Evolutionary conservation across 2,113 vertebrate genomes (phyloP), one percentile per base, ranked within the genome.

Genomic region (Corydoras sp.): DNA sequence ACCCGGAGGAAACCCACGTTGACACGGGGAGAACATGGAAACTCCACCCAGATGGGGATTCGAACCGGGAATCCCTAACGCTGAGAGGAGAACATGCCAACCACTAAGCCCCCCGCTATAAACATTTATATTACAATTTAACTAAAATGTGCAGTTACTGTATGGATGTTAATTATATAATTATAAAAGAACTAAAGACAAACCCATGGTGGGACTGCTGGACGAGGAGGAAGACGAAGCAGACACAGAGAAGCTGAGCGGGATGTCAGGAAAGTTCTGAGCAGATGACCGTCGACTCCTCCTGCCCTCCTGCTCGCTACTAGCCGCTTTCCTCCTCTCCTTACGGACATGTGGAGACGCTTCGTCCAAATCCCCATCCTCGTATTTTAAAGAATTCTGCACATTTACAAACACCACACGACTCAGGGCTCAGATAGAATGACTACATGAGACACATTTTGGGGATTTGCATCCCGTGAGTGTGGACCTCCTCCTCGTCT

Each of bases 361-460:
- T 71, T 95, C 93, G 0, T 94, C 93, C 0, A 78, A 9, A 1
- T 92, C 85, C 0, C 78, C 95, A 0, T 99, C 96, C 81, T 98
- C 96, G 0, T 90, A 72, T 62, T 82, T 88, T 66, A 99, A 88
- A 49, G 94, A 82, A 0, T 81, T 91, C 96, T 98, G 30, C 29
- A 65, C 8, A 73, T 64, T 15, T 32, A 18, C 30, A 50, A 35
- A 54, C 14, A 35, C 12, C 14, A 35, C 12, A 58, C 9, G 9
- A 12, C 50, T 54, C 29, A 24, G 5, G 31, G 31, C 13, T 15
- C 18, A 32, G 2, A 7, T 31, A 53, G 3, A 53, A 30, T 24
- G 24, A 9, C 1, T 53, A 30, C 15, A 10, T 15, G 35, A 2
- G 54, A 10, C 8, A 31, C 50, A 2, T 55, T 29, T 4, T 55